These are phyloP conservation scores for Rhinopithecus roxellana DNA, from an alignment of 2,113 vertebrate species.

Conservation along the genomic window DNA sequence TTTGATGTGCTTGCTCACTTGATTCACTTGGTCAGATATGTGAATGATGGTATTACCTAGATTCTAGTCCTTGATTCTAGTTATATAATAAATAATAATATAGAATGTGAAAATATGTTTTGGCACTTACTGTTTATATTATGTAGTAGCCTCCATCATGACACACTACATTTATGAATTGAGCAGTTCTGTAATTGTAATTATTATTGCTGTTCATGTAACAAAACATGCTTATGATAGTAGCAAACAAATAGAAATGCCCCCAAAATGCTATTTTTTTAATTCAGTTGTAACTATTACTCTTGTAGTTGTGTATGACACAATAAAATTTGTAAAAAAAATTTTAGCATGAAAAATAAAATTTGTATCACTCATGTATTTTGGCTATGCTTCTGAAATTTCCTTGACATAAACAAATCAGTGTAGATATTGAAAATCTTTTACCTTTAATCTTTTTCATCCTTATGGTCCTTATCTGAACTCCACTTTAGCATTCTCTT, in stretches of 20 bases:
- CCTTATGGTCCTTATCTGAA: neutral
- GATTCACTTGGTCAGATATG: neutral
- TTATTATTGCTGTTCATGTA: constrained; percentile 70
- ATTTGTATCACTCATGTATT: constrained; percentile 57
- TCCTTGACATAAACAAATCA: neutral
- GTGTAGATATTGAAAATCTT: neutral
- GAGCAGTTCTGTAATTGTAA: constrained; percentile 63
- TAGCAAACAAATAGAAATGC: constrained; percentile 78
- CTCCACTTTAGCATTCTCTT: neutral
- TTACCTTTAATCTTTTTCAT: neutral
- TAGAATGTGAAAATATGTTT: constrained; percentile 14
- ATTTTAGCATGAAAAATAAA: constrained; percentile 84
- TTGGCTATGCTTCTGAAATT: constrained; percentile 61
- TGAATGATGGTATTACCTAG: neutral
- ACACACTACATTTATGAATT: constrained; percentile 14
- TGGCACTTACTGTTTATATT: constrained; percentile 39
- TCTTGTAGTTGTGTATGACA: constrained; percentile 81
- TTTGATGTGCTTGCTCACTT: neutral
- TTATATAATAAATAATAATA: constrained; percentile 6
- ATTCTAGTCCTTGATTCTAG: neutral
- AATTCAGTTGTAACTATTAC: constrained; percentile 80
- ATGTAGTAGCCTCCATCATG: neutral
- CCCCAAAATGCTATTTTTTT: constrained; percentile 84
- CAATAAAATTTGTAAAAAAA: constrained; percentile 72
- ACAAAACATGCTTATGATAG: constrained; percentile 75